Evolutionary conservation across 2,888 invertebrate genomes (phyloP).

Genomic region (Tipula unca): DNA sequence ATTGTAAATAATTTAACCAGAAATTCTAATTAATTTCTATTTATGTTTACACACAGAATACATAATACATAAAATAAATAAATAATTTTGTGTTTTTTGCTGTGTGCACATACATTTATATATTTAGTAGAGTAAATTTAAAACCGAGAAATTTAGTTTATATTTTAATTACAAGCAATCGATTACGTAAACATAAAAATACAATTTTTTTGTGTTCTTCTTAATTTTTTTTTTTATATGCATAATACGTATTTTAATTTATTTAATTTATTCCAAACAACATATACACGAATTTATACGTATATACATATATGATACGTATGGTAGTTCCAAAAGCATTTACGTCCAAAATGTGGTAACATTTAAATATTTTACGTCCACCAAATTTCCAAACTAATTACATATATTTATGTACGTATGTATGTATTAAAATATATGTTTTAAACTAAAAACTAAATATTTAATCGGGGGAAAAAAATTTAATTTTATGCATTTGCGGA

Average conservation of each 20-base stretch:
- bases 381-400: neutral
- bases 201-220: neutral
- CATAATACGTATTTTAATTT: neutral
- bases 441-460: neutral
- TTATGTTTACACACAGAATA: neutral
- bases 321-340: neutral
- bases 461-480: neutral
- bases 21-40: neutral
- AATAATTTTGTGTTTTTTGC: neutral
- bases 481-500: neutral
- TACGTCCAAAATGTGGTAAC: neutral
- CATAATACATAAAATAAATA: neutral
- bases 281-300: too few relatives aligned
- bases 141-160: neutral
- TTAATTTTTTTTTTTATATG: neutral
- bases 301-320: neutral
- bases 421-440: neutral
- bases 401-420: neutral
- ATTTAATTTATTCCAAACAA: neutral
- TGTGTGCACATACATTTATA: too few relatives aligned
- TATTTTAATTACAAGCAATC: neutral
- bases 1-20: neutral
- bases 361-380: neutral
- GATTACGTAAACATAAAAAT: neutral
- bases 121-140: too few relatives aligned